Evolutionary conservation across 2,113 vertebrate species (phyloP), one percentile per base, ranked within the genome.

Genomic region (Trematomus loennbergii): DNA sequence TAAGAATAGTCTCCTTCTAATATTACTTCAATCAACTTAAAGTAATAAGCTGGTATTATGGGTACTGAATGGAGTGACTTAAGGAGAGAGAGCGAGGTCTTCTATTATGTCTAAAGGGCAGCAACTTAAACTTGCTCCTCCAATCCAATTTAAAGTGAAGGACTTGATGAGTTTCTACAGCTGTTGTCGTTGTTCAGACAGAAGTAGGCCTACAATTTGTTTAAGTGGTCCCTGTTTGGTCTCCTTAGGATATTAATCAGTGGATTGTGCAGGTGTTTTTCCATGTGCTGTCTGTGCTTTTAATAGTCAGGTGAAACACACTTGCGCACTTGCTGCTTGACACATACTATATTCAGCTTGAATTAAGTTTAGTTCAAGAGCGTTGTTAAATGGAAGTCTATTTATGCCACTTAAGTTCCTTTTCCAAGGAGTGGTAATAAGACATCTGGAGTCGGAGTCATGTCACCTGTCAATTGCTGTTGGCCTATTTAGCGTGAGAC

Each of bases 41-140:
- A 74, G 81, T 89, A 88, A 87, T 92, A 88, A 90, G 83, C 75
- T 85, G 70, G 83, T 81, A 91, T 91, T 89, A 91, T 59, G 60
- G 69, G 79, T 58, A 65, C 78, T 87, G 77, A 85, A 74, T 78
- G 76, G 60, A 83, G 52, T 66, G 74, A 82, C 68, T 82, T 66
- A 49, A 71, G 12, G 49, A 29, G 43, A 62, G 52, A 22, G 57
- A 67, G 54, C 1, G 10, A 64, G 54, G 58, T 71, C 64, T 75
- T 64, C 43, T 0, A 58, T 87, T 82, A 72, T 87, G 50, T 78
- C 60, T 77, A 76, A 83, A 87, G 81, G 79, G 64, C 83, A 90
- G 1, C 60, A 81, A 88, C 75, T 85, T 89, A 78, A 87, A 89
- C 43, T 59, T 83, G 78, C 72, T 62, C 16, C 75, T 84, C 45